Base-by-base conservation (phyloP, 2,113 vertebrate genomes). In the Spea multiplicata region DNA sequence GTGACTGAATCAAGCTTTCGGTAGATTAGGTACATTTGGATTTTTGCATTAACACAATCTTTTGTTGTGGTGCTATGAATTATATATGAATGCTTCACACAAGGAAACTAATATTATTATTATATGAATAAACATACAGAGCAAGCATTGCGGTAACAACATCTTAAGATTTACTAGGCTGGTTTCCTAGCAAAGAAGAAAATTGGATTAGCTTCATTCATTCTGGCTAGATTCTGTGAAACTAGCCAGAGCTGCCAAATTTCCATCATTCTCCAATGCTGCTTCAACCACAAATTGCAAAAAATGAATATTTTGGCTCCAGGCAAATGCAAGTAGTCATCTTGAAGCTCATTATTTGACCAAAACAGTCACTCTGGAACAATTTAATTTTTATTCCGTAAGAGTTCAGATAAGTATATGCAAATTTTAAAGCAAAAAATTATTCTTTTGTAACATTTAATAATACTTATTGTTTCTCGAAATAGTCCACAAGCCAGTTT, bases 331-430 rank as follows among this genome's bases (percentile, higher is more conserved):
- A 14, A 14, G 45, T 10, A 66, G 52, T 17, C 9, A 64, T 66
- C n/a, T 53, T 48, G 53, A 53, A 53, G 17, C 62, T 44, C 45
- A 66, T 66, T 66, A 75, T 45, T 13, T 65, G 8, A 5, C 6
- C 59, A 65, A 85, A 89, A 85, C 83, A 81, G 87, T 90, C 89
- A 90, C 90, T 61, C 44, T n/a, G 13, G 50, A 17, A 12, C 67
- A 49, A 49, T 69, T 16, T 46, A 13, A n/a, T 68, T 48, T 13
- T 17, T 64, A 64, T 64, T 17, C 8, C n/a, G 2, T 13, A 5
- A 17, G 30, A 30, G 30, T 30, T 30, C 30, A 30, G 30, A 30
- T 30, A 30, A 30, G 30, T 30, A 30, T 30, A 30, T 30, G 30
- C 30, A 30, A 30, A 2, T 30, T 30, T 30, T 30, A 30, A 30